phyloP scores from a whole-genome alignment of 2,113 vertebrate species.

The Raphicerus campestris region DNA sequence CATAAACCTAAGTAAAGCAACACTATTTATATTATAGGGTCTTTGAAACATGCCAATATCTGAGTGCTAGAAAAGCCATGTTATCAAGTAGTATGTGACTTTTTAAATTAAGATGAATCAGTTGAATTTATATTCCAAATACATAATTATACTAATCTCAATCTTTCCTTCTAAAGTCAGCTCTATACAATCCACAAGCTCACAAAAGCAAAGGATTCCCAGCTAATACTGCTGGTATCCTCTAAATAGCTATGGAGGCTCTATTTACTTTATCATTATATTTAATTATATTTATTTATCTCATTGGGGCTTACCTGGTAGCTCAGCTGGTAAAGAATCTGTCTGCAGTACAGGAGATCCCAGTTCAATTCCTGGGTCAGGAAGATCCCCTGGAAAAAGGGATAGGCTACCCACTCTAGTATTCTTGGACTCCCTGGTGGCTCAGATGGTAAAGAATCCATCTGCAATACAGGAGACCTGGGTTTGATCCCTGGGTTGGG shows the following conservation, averaged over 20 bases:
- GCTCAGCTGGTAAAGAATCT: not conserved
- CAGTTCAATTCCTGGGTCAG: not conserved
- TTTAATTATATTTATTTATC: constrained; percentile 9
- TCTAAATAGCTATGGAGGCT: not conserved
- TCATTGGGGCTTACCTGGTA: not conserved
- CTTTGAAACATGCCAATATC: not conserved
- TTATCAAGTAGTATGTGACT: not conserved
- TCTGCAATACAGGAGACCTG: not conserved
- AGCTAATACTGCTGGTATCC: not conserved
- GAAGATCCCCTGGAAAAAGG: not conserved
- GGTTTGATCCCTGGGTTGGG: not conserved
- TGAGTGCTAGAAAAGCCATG: not conserved
- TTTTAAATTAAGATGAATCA: not conserved
- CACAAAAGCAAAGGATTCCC: not conserved
- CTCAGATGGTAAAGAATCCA: not conserved
- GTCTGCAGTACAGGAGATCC: not conserved
- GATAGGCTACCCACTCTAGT: not conserved
- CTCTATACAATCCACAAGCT: not conserved
- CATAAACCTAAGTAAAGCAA: not conserved
- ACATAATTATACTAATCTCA: not conserved
- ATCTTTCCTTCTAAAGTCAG: not conserved
- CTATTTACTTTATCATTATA: not conserved
- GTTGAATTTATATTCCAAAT: not conserved
- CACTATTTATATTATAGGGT: not conserved
- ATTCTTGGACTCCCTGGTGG: not conserved